Percentiles rank a stretch among this genome's conserved stretches.
Evolutionary conservation across 2,113 vertebrate genomes (phyloP).

Genomic region (Corapipo altera): DNA sequence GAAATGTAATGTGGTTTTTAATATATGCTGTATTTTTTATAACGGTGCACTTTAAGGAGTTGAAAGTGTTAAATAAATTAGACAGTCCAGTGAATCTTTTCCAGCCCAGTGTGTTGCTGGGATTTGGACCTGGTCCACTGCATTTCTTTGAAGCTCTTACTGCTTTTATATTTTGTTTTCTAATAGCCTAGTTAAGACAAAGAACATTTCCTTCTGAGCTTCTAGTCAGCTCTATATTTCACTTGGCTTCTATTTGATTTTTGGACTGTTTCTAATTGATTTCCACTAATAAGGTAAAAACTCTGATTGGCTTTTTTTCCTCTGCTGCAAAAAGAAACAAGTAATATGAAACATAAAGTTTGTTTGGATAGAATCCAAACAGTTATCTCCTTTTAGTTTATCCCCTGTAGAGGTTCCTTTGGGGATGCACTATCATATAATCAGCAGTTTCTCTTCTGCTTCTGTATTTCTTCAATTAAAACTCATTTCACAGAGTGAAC

Average conservation of each 20-base stretch:
- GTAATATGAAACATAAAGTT: conserved; percentile 24
- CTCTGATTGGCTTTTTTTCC: not conserved
- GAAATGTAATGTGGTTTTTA: not conserved
- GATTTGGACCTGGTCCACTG: conserved; percentile 58
- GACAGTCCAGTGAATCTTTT: conserved; percentile 37
- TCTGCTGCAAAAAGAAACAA: not conserved
- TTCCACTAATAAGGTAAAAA: conserved; percentile 60
- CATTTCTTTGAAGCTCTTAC: conserved; percentile 67
- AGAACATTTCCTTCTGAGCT: conserved; percentile 61
- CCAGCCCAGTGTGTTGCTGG: conserved; percentile 34
- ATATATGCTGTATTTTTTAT: not conserved
- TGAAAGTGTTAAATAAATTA: conserved; percentile 51
- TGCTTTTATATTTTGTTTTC: conserved; percentile 65
- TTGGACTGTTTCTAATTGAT: conserved; percentile 63
- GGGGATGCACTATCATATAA: not conserved
- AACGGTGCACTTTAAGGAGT: not conserved
- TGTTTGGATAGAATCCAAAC: not conserved
- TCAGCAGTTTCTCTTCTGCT: not conserved
- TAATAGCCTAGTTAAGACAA: conserved; percentile 67
- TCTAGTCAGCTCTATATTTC: conserved; percentile 25
- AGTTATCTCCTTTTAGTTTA: conserved; percentile 29
- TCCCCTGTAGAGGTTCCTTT: not conserved
- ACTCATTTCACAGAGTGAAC: not conserved
- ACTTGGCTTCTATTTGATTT: conserved; percentile 56
- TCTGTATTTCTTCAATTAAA: conserved; percentile 30